Percentiles rank a stretch among this genome's conserved stretches.
phyloP scores from a whole-genome alignment of 2,888 invertebrate genomes.

The Microctonus hyperodae region DNA sequence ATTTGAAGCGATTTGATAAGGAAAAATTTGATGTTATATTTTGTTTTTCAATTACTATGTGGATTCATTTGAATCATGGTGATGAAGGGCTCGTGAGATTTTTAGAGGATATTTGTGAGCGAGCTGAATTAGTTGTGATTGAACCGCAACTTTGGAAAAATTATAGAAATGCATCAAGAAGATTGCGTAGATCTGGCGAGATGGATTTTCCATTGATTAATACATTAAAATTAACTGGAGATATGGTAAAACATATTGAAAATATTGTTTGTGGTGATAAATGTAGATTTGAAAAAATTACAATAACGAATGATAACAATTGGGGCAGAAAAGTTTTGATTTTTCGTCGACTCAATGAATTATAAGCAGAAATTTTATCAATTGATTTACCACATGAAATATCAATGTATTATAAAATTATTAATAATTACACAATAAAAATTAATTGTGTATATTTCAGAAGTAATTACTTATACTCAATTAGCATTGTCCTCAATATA shows the following conservation, averaged over 20 bases:
- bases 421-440: background rate
- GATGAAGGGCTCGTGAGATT: slow-evolving; percentile 75
- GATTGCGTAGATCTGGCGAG: slow-evolving; percentile 71
- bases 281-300: slow-evolving; percentile 66
- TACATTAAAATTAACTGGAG: slow-evolving; percentile 68
- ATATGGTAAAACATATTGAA: slow-evolving; percentile 71
- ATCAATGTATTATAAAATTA: background rate
- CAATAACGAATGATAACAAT: slow-evolving; percentile 68
- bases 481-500: slow-evolving; percentile 21
- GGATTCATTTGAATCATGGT: slow-evolving; percentile 87
- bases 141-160: slow-evolving; percentile 90
- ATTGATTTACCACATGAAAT: background rate
- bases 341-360: slow-evolving; percentile 62
- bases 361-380: background rate
- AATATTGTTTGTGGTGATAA: slow-evolving; percentile 62
- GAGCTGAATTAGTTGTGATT: slow-evolving; percentile 70
- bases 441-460: background rate
- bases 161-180: slow-evolving; percentile 77
- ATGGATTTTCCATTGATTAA: slow-evolving; percentile 70
- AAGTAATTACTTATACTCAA: background rate
- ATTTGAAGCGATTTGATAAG: slow-evolving; percentile 63
- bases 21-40: slow-evolving; percentile 73
- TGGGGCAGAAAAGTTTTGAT: slow-evolving; percentile 77
- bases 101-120: slow-evolving; percentile 66
- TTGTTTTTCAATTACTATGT: slow-evolving; percentile 88